Evolutionary conservation across 2,797 vertebrate genomes (phyloP).

Genomic region (Epinephelus malabaricus): DNA sequence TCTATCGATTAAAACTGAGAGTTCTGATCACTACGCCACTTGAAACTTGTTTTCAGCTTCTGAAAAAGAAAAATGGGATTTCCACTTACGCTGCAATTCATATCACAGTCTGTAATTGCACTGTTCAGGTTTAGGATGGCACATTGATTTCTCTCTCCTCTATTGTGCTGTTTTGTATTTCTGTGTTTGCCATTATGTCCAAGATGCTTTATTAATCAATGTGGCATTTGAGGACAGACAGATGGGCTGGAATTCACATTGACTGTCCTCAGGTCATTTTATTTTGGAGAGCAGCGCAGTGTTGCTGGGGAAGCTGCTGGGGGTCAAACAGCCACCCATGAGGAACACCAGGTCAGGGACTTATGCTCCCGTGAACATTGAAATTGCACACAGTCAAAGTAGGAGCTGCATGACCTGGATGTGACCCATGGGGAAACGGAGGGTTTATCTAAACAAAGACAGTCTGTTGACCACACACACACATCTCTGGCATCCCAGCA

Average conservation of each 20-base stretch:
- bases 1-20: neutral
- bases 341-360: slow-evolving; percentile 37
- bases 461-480: slow-evolving; percentile 18
- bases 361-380: slow-evolving; percentile 15
- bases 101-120: neutral
- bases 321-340: slow-evolving; percentile 33
- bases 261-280: slow-evolving; percentile 39
- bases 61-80: neutral
- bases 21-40: neutral
- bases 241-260: slow-evolving; percentile 30
- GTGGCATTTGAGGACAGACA: slow-evolving; percentile 49
- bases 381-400: slow-evolving; percentile 4
- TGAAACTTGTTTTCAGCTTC: neutral
- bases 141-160: neutral
- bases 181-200: slow-evolving; percentile 17
- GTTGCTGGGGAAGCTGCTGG: slow-evolving; percentile 13
- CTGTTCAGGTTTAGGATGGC: slow-evolving; percentile 1
- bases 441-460: slow-evolving; percentile 14
- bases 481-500: slow-evolving; percentile 56
- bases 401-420: slow-evolving; percentile 25
- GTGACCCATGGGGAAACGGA: neutral
- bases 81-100: slow-evolving; percentile 7
- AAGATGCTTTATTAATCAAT: slow-evolving; percentile 29
- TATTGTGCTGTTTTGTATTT: slow-evolving; percentile 9
- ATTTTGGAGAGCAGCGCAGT: slow-evolving; percentile 45